Percentiles rank a stretch among this genome's conserved stretches.
Conservation (phyloP, 2,888 invertebrate genomes). For the Frankliniella fusca region DNA sequence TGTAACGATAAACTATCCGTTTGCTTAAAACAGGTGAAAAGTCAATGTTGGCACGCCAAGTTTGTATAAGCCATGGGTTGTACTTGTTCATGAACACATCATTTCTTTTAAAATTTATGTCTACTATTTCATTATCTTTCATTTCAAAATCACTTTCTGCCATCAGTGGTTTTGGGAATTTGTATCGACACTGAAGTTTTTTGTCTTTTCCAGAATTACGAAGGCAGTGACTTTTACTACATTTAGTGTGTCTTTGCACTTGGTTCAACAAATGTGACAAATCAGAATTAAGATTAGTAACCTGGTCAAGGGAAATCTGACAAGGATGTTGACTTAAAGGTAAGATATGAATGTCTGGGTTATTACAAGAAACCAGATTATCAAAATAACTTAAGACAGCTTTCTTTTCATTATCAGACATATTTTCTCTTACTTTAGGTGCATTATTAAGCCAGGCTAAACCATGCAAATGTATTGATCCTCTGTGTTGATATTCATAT, state of each 20-base stretch:
- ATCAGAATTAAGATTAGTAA: conserved; percentile 23
- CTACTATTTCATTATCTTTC: not conserved
- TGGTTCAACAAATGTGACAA: not conserved
- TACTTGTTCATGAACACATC: conserved; percentile 31
- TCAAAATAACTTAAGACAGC: conserved; percentile 30
- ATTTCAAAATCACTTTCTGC: not conserved
- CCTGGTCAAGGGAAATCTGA: conserved; percentile 15
- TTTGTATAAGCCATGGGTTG: conserved; percentile 31
- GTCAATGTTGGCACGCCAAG: conserved; percentile 36
- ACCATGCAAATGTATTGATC: conserved; percentile 36
- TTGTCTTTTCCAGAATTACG: conserved; percentile 27
- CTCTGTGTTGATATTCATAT: conserved; percentile 35
- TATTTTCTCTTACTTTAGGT: conserved; percentile 30
- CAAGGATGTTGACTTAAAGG: conserved; percentile 32
- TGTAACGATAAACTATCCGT: conserved; percentile 32
- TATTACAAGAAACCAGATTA: conserved; percentile 33
- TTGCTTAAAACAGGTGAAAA: conserved; percentile 19
- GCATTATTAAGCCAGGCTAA: conserved; percentile 37
- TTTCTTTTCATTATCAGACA: conserved; percentile 14
- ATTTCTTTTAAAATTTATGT: conserved; percentile 32
- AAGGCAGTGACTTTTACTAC: conserved; percentile 30
- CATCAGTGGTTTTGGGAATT: conserved; percentile 31
- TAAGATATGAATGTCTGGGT: conserved; percentile 31
- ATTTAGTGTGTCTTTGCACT: conserved; percentile 33
- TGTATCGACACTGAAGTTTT: conserved; percentile 30